Percentiles rank a stretch among this genome's conserved stretches.
Evolutionary conservation across 2,797 vertebrate genomes (phyloP).

Genomic region (Pogonophryne albipinna): DNA sequence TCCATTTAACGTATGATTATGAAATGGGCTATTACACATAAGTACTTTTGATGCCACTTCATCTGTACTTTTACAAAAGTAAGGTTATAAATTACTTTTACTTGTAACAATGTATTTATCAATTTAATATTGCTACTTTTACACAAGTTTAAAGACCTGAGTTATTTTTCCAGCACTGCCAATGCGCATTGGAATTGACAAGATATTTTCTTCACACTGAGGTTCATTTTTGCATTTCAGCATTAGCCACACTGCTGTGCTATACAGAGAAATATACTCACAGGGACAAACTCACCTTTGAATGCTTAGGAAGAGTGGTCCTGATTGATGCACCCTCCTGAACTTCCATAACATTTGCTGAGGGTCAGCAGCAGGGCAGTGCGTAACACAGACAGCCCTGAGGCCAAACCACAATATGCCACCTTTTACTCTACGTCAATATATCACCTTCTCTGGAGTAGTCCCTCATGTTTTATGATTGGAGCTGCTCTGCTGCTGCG

Average conservation of each 20-base stretch:
- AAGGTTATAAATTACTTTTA: no score
- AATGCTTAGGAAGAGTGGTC: conserved; percentile 35
- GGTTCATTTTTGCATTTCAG: conserved; percentile 1
- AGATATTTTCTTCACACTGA: background rate
- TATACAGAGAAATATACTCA: conserved; percentile 9
- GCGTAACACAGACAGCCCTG: conserved; percentile 26
- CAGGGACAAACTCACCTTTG: conserved; percentile 35
- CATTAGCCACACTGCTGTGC: background rate
- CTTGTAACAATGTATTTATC: no score
- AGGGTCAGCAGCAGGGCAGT: conserved; percentile 66
- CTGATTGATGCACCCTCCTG: conserved; percentile 54
- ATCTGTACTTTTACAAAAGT: no score
- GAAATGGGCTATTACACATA: no score
- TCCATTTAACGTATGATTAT: no score
- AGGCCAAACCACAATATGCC: conserved; percentile 30
- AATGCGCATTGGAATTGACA: conserved; percentile 1
- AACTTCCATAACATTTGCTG: conserved; percentile 50
- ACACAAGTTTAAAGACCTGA: no score
- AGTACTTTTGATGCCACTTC: no score
- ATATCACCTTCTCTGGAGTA: conserved; percentile 6
- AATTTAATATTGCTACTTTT: no score
- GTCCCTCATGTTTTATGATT: conserved; percentile 2
- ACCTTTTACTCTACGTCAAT: conserved; percentile 17
- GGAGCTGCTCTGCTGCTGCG: background rate
- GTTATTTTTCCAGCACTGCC: no score